A percentile compares a stretch with the other conserved stretches of the same genome.
These are phyloP conservation scores for Coleophora flavipennella DNA, from an alignment of 2,888 invertebrate genomes.

Conservation along the genomic window DNA sequence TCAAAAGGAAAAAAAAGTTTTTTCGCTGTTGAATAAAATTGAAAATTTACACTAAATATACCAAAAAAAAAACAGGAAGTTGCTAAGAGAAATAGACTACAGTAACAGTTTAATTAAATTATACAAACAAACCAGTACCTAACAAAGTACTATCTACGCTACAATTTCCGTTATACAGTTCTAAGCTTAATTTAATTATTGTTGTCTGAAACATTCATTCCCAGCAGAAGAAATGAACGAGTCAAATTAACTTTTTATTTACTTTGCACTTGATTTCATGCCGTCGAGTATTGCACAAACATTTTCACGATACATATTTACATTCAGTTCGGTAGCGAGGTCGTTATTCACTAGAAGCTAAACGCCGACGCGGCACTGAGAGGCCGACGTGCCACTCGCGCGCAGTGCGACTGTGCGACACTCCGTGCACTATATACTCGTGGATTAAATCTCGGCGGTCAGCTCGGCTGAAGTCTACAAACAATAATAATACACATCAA, in stretches of 20 bases:
- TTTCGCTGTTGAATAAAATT: slow-evolving; percentile 23
- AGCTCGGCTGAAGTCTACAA: slow-evolving; percentile 40
- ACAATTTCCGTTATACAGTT: slow-evolving; percentile 32
- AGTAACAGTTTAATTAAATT: slow-evolving; percentile 24
- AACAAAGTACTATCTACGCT: slow-evolving; percentile 29
- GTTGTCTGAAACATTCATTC: slow-evolving; percentile 29
- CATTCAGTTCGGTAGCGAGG: slow-evolving; percentile 25
- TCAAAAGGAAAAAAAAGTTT: slow-evolving; percentile 19
- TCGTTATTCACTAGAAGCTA: slow-evolving; percentile 18
- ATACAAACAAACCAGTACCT: slow-evolving; percentile 31
- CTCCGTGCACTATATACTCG: slow-evolving; percentile 30
- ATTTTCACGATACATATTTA: slow-evolving; percentile 39
- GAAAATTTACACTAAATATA: slow-evolving; percentile 35
- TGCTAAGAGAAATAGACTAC: slow-evolving; percentile 41
- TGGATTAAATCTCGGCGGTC: slow-evolving; percentile 41
- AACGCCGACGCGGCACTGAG: slow-evolving; percentile 16
- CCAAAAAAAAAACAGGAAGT: slow-evolving; percentile 48
- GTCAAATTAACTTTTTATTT: slow-evolving; percentile 23
- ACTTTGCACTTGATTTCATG: slow-evolving; percentile 36
- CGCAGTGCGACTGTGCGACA: slow-evolving; percentile 8
- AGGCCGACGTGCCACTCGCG: slow-evolving; percentile 13
- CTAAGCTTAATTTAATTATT: slow-evolving; percentile 19
- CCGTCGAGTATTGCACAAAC: slow-evolving; percentile 49
- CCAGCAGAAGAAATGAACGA: slow-evolving; percentile 30
- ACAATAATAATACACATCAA: too few species aligned